Evolutionary conservation across 2,797 vertebrate genomes (phyloP).

Genomic region (Botia kubotai): DNA sequence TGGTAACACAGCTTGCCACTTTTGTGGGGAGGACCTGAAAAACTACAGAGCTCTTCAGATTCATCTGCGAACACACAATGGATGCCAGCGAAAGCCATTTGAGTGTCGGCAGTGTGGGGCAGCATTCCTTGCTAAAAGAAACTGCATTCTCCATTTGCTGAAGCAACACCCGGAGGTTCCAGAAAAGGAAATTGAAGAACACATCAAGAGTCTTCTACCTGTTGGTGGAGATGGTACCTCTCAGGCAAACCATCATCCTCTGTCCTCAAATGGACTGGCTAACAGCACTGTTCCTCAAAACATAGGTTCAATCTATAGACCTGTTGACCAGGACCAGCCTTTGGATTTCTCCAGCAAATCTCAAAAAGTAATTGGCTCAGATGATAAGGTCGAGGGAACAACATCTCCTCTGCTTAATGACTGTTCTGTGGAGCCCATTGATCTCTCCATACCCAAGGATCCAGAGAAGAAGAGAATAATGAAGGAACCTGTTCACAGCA

Average conservation of each 20-base stretch:
- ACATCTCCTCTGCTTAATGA: conserved; percentile 70
- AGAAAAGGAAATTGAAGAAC: conserved; percentile 91
- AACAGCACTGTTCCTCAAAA: conserved; percentile 67
- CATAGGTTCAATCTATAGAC: conserved; percentile 65
- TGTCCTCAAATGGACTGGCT: conserved; percentile 80
- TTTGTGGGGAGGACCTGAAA: conserved; percentile 90
- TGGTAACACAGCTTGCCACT: conserved; percentile 84
- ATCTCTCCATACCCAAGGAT: conserved; percentile 85
- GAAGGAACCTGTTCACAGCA: conserved; percentile 54
- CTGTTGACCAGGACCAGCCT: conserved; percentile 79
- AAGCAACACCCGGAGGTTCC: conserved; percentile 94
- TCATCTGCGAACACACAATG: conserved; percentile 92
- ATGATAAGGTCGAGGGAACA: conserved; percentile 79
- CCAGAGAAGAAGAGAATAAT: conserved; percentile 74
- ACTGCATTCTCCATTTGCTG: conserved; percentile 94
- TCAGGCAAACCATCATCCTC: conserved; percentile 65
- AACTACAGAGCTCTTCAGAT: conserved; percentile 91
- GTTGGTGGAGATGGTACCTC: conserved; percentile 61
- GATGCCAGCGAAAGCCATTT: conserved; percentile 92
- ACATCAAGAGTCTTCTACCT: conserved; percentile 82
- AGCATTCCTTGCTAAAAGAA: conserved; percentile 91
- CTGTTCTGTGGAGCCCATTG: conserved; percentile 85
- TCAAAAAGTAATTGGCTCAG: conserved; percentile 72
- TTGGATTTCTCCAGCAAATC: conserved; percentile 87
- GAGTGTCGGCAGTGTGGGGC: conserved; percentile 93